These are phyloP conservation scores for Apocheima hispidaria DNA, from an alignment of 2,888 invertebrate species.

Conservation along the genomic window DNA sequence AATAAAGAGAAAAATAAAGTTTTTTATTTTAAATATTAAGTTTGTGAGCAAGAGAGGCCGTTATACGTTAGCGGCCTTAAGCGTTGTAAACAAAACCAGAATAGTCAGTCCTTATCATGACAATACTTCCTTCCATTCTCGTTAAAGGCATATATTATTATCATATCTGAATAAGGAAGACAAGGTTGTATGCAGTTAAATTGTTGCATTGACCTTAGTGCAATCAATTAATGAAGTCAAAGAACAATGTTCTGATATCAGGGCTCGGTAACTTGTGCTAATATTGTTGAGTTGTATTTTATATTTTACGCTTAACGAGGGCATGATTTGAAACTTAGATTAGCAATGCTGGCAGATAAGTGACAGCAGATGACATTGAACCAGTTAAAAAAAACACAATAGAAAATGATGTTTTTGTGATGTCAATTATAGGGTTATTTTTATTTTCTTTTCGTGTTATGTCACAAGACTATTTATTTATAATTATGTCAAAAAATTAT, in stretches of 20 bases:
- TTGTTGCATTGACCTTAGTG: conserved; percentile 17
- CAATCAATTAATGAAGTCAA: background rate
- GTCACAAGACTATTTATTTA: no score
- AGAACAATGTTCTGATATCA: conserved; percentile 6
- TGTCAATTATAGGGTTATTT: no score
- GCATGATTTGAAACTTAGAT: conserved; percentile 2
- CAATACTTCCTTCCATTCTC: conserved; percentile 4
- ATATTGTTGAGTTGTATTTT: background rate
- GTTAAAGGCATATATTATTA: background rate
- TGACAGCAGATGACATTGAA: no score
- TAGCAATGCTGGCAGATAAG: no score
- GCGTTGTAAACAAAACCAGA: background rate
- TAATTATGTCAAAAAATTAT: no score
- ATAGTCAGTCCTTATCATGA: background rate
- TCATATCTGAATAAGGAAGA: background rate
- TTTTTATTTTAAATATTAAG: no score
- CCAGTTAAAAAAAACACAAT: no score
- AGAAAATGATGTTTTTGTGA: no score
- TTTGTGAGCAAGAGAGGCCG: no score
- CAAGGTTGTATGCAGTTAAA: conserved; percentile 11
- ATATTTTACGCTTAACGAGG: background rate
- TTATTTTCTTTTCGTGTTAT: no score
- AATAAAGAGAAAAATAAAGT: no score
- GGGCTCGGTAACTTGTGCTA: background rate
- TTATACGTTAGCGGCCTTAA: no score